Evolutionary conservation across 37 sponge, comb jelly and placozoan species (phyloP).

Genomic region (Axinella damicornis): DNA sequence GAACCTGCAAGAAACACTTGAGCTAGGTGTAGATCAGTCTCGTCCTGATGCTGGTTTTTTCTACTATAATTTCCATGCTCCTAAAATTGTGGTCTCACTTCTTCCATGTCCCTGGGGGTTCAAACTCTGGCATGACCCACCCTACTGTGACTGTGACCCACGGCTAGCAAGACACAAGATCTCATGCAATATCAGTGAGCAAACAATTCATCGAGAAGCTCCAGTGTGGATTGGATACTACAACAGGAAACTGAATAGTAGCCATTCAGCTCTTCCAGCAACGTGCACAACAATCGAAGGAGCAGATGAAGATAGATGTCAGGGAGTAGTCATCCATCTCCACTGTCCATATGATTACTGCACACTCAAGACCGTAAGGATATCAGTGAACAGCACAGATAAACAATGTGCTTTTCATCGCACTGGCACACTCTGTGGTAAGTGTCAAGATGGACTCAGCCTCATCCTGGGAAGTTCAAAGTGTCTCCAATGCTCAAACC

Average conservation of each 20-base stretch:
- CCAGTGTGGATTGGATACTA: background rate
- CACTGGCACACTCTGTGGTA: constrained; percentile 56
- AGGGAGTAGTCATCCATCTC: background rate
- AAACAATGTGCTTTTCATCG: constrained; percentile 18
- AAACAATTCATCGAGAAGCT: too few relatives aligned
- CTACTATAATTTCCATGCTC: background rate
- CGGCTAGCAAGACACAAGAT: background rate
- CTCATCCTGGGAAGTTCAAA: constrained; percentile 11
- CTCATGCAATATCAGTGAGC: background rate
- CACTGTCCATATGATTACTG: constrained; percentile 20
- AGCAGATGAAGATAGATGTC: too few relatives aligned
- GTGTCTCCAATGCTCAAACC: constrained; percentile 32
- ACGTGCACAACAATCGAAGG: too few relatives aligned
- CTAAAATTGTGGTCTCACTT: background rate
- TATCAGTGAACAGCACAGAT: background rate
- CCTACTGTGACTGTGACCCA: background rate
- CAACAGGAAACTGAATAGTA: too few relatives aligned
- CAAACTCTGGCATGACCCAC: background rate
- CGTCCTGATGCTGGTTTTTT: background rate
- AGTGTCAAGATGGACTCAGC: constrained; percentile 44
- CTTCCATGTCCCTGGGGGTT: constrained; percentile 1
- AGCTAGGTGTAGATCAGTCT: background rate
- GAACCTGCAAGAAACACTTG: background rate
- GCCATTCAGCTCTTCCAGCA: too few relatives aligned
- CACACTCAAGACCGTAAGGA: background rate